Conservation (phyloP, 2,888 invertebrate genomes). For the Ashinkailepas kermadecensis region DNA sequence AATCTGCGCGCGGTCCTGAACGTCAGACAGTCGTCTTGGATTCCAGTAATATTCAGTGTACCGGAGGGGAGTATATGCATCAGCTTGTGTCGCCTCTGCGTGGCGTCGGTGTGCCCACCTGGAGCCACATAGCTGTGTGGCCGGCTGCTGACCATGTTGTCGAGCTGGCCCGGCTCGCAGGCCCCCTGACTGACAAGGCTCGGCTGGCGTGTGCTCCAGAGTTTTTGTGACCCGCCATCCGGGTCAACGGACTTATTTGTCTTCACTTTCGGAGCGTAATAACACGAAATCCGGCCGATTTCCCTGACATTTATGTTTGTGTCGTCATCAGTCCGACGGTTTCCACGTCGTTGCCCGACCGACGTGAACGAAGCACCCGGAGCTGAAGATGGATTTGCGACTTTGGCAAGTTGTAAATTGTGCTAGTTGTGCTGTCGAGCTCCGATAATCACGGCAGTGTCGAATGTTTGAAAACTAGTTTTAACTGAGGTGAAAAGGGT, state of each 20-base stretch:
- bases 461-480: not conserved
- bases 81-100: too few species aligned
- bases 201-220: not conserved
- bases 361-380: not conserved
- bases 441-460: not conserved
- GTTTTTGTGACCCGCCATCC: not conserved
- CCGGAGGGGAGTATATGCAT: too few species aligned
- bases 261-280: constrained; percentile 5
- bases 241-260: constrained; percentile 10
- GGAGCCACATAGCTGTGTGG: not conserved
- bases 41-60: too few species aligned
- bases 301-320: not conserved
- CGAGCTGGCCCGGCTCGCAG: too few species aligned
- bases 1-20: too few species aligned
- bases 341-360: not conserved
- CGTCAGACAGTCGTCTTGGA: too few species aligned
- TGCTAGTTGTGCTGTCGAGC: not conserved
- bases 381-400: not conserved
- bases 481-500: not conserved
- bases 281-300: constrained; percentile 16
- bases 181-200: not conserved
- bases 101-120: not conserved
- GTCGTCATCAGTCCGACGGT: not conserved
- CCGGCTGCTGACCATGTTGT: not conserved
- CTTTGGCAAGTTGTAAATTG: not conserved